A percentile compares a stretch with the other conserved stretches of the same genome.
Evolutionary conservation across 2,888 invertebrate genomes (phyloP).

Genomic region (Palloptera scutellata): DNA sequence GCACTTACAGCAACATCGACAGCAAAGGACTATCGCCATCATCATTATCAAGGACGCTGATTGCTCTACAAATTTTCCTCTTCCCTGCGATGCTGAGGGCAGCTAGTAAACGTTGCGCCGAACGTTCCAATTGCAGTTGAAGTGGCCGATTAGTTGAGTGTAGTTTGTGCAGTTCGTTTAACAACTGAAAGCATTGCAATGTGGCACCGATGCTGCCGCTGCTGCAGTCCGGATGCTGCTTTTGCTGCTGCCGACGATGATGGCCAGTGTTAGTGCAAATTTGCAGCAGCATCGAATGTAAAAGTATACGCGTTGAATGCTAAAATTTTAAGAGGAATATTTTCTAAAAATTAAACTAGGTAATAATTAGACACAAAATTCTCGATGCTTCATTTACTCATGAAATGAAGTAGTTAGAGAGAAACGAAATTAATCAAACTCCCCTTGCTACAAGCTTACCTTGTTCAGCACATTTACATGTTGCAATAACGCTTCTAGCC

Average conservation of each 20-base stretch:
- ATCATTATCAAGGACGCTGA: too few relatives aligned
- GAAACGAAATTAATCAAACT: too few relatives aligned
- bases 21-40: too few relatives aligned
- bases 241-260: background rate
- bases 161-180: constrained; percentile 11
- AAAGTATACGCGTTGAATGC: constrained; percentile 49
- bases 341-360: constrained; percentile 1
- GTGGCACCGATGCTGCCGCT: constrained; percentile 1
- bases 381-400: too few relatives aligned
- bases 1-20: too few relatives aligned
- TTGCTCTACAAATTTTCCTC: background rate
- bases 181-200: constrained; percentile 8
- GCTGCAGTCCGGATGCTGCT: background rate
- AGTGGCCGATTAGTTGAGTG: constrained; percentile 43
- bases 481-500: constrained; percentile 53
- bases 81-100: background rate
- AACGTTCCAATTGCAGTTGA: constrained; percentile 53
- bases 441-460: constrained; percentile 45
- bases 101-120: constrained; percentile 44
- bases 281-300: constrained; percentile 43
- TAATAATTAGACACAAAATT: too few relatives aligned
- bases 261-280: constrained; percentile 32
- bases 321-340: constrained; percentile 24
- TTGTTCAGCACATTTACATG: constrained; percentile 53
- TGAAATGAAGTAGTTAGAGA: too few relatives aligned